Percentiles rank a stretch among this genome's conserved stretches.
Evolutionary conservation across 2,888 invertebrate genomes (phyloP).

Genomic region (Hylaea fasciaria): DNA sequence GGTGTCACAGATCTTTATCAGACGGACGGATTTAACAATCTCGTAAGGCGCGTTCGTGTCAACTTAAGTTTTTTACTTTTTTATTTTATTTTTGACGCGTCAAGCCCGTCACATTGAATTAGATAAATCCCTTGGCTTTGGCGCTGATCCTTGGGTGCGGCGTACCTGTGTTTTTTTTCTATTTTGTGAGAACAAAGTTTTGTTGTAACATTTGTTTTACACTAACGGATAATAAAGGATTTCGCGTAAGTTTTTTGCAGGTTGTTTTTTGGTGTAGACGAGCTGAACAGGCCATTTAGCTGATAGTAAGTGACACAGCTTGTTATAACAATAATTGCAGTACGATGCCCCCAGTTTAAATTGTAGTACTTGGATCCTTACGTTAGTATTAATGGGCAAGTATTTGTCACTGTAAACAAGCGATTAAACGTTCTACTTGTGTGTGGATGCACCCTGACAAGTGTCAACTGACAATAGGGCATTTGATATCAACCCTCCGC

Average conservation of each 20-base stretch:
- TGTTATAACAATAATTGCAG: too few species aligned
- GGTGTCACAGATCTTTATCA: constrained; percentile 83
- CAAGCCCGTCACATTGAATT: constrained; percentile 81
- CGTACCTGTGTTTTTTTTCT: constrained; percentile 46
- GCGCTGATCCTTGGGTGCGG: constrained; percentile 69
- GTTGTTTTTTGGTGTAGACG: neutral
- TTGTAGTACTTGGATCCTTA: too few species aligned
- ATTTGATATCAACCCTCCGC: constrained; percentile 64
- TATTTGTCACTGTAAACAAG: constrained; percentile 75
- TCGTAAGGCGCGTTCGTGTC: constrained; percentile 76
- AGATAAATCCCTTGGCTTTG: constrained; percentile 76
- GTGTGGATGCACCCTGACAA: constrained; percentile 65
- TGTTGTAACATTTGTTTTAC: constrained; percentile 15
- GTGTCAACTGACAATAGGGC: constrained; percentile 68
- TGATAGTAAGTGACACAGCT: too few species aligned
- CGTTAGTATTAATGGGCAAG: constrained; percentile 43
- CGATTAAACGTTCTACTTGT: constrained; percentile 62
- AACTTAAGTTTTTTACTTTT: constrained; percentile 64
- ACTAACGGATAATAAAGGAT: neutral
- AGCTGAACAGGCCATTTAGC: neutral
- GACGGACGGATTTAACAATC: constrained; percentile 78
- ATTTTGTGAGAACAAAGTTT: constrained; percentile 25
- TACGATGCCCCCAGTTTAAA: too few species aligned
- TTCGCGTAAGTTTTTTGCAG: neutral
- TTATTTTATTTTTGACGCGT: constrained; percentile 64